Base-by-base conservation (phyloP, 1,140 invertebrate genomes). In the Zaprionus camerounensis region DNA sequence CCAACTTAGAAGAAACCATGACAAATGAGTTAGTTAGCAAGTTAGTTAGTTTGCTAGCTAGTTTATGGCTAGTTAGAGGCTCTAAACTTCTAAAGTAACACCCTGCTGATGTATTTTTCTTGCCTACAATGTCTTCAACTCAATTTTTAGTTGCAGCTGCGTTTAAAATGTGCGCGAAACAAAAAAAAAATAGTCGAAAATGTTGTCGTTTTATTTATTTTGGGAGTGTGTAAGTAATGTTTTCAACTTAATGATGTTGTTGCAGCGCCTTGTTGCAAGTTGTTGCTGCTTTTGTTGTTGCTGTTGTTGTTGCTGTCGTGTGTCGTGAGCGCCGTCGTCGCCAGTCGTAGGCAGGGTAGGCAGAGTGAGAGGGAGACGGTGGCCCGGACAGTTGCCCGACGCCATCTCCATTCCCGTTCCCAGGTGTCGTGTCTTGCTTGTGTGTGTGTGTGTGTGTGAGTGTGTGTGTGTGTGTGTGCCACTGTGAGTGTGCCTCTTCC, bases 231-330 rank as follows among this genome's bases (percentile, higher is more conserved):
- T 51, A 22, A 20, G 46, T 51, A 51, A 51, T 51, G 46, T 51
- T 51, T 51, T 51, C 3, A 51, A 51, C 46, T 51, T 51, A 51
- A 51, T 51, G 46, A 51, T 51, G 46, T 51, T 51, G 46, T 51
- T 51, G 46, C 46, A 51, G 20, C 41, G 41, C 41, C 15, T 22
- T 51, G 46, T 24, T 51, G 46, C 46, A 51, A n/a, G 15, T 51
- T 51, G 46, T 51, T 51, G 41, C 7, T 28, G 20, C 20, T 20
- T 0, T 20, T 20, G 20, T 20, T 20, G 28, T 2, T 17, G n/a
- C 6, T 44, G 1, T 44, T 44, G 41, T 7, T n/a, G 41, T 17
- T 44, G n/a, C 15, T 46, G 17, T 49, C 17, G 44, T 49, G 44
- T 49, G 44, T 49, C 44, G 44, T 46, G 38, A n/a, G 41, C 41